Percentiles rank a stretch among this genome's conserved stretches.
These are phyloP conservation scores for Periplaneta americana DNA, from an alignment of 1,140 invertebrate genomes.

Conservation along the genomic window DNA sequence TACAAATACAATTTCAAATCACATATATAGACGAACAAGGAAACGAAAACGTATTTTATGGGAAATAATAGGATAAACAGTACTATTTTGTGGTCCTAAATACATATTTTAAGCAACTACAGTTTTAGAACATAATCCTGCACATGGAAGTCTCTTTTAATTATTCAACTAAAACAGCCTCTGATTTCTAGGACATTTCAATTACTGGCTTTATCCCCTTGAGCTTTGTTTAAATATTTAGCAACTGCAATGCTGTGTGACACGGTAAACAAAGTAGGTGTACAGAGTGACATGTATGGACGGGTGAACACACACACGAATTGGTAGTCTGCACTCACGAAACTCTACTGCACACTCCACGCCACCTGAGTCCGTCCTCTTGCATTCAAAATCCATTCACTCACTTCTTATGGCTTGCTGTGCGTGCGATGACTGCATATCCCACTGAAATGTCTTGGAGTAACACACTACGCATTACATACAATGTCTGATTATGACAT, in stretches of 20 bases:
- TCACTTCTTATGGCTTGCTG: not conserved
- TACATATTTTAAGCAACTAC: too few relatives aligned
- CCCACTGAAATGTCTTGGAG: not conserved
- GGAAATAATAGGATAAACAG: too few relatives aligned
- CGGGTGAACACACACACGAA: not conserved
- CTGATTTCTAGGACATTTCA: too few relatives aligned
- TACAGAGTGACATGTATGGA: not conserved
- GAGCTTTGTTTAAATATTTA: not conserved
- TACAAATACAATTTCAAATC: too few relatives aligned
- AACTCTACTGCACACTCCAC: not conserved
- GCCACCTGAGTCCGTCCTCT: conserved; percentile 2
- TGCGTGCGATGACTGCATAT: not conserved
- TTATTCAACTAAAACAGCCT: too few relatives aligned
- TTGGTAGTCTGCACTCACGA: not conserved
- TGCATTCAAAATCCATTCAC: conserved; percentile 10
- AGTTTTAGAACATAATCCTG: too few relatives aligned
- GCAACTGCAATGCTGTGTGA: not conserved
- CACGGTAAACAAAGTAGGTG: not conserved
- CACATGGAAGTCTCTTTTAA: too few relatives aligned
- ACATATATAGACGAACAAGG: too few relatives aligned
- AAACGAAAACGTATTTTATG: too few relatives aligned
- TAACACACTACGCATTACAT: not conserved
- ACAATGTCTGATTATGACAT: too few relatives aligned
- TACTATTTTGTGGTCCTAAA: too few relatives aligned
- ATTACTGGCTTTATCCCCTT: not conserved